Conservation (phyloP, 1,140 invertebrate genomes). For the Odontomachus brunneus region DNA sequence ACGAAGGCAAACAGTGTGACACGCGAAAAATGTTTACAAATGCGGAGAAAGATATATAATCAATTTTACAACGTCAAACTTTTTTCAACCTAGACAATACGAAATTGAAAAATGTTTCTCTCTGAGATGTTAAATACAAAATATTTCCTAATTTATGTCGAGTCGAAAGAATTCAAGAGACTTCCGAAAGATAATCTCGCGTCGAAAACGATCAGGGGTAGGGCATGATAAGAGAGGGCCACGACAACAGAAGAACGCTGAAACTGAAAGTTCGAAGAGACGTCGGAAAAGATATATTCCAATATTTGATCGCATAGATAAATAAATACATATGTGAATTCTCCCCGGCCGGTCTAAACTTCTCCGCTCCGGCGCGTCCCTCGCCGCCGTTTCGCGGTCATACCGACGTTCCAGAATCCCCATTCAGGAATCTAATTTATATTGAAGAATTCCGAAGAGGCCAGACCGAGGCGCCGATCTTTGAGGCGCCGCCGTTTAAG, state of each 20-base stretch:
- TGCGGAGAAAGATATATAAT: constrained; percentile 17
- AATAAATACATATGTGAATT: constrained; percentile 78
- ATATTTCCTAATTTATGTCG: constrained; percentile 5
- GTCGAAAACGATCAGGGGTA: not conserved
- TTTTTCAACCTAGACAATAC: constrained; percentile 3
- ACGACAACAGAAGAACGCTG: constrained; percentile 48
- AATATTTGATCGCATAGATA: constrained; percentile 76
- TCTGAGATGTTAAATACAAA: not conserved
- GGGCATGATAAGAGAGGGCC: constrained; percentile 2
- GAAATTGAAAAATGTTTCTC: not conserved
- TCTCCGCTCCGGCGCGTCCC: constrained; percentile 6
- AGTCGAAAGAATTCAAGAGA: not conserved
- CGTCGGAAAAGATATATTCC: constrained; percentile 66
- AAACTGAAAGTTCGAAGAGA: constrained; percentile 31
- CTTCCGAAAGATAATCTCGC: constrained; percentile 31
- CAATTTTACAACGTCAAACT: not conserved
- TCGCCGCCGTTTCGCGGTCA: constrained; percentile 42
- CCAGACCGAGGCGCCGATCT: constrained; percentile 83
- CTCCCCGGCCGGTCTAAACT: constrained; percentile 21
- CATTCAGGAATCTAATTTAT: constrained; percentile 85
- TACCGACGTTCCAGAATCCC: constrained; percentile 70
- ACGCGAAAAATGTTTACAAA: constrained; percentile 26
- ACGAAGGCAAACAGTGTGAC: not conserved
- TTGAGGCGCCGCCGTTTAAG: constrained; percentile 85
- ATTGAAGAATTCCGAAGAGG: constrained; percentile 83